phyloP scores from a whole-genome alignment of 2,113 vertebrate genomes.

The Paratilapia polleni region DNA sequence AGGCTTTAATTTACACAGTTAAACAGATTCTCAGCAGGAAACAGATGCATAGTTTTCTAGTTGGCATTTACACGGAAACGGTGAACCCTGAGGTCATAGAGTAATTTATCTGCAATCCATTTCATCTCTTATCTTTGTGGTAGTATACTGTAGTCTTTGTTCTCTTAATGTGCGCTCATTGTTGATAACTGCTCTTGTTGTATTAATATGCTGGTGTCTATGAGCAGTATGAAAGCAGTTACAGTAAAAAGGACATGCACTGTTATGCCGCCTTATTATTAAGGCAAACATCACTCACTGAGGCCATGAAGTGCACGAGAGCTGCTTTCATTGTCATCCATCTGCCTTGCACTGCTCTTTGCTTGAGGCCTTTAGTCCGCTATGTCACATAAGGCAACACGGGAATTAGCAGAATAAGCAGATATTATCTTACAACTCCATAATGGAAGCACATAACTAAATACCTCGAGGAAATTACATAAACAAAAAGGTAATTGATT shows the following conservation, averaged over 20 bases:
- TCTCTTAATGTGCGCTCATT: background rate
- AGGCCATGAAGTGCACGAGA: background rate
- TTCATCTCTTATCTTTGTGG: conserved; percentile 2
- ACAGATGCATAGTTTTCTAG: conserved; percentile 5
- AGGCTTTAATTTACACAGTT: background rate
- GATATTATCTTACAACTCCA: conserved; percentile 74
- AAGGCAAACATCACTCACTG: conserved; percentile 32
- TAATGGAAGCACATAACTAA: conserved; percentile 72
- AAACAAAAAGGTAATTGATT: conserved; percentile 94
- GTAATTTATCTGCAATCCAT: conserved; percentile 14
- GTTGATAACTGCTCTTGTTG: background rate
- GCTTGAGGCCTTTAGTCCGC: conserved; percentile 38
- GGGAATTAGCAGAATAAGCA: conserved; percentile 72
- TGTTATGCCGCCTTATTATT: conserved; percentile 1
- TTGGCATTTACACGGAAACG: background rate
- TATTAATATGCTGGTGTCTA: background rate
- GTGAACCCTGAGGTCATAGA: conserved; percentile 8
- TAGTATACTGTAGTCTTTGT: background rate
- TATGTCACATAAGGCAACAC: conserved; percentile 50
- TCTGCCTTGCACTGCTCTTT: conserved; percentile 31
- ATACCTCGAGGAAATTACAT: conserved; percentile 74
- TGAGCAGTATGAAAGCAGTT: background rate
- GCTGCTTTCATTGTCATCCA: conserved; percentile 32
- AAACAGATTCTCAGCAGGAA: background rate
- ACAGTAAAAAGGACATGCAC: background rate